A percentile compares a stretch with the other conserved stretches of the same genome.
These are phyloP conservation scores for Chymomyza amoena DNA, from an alignment of 2,888 invertebrate species.

Conservation along the genomic window DNA sequence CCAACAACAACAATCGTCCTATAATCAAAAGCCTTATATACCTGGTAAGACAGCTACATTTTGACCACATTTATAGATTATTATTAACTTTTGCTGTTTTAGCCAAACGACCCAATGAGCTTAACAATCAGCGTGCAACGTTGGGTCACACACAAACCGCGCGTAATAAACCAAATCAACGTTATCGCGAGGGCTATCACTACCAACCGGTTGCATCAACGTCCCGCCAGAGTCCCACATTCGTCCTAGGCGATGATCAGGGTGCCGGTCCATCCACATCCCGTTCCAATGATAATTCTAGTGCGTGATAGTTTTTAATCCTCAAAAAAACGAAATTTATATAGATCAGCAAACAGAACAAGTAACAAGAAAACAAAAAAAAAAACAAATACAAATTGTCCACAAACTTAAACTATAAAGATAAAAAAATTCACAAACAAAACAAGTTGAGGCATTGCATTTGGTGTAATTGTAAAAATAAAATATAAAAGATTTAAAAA, in stretches of 20 bases:
- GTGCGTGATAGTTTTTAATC: slow-evolving; percentile 80
- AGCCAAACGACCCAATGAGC: slow-evolving; percentile 80
- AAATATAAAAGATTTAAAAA: slow-evolving; percentile 27
- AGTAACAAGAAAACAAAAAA: slow-evolving; percentile 37
- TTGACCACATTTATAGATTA: neutral
- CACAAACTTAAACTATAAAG: slow-evolving; percentile 40
- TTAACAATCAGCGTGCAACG: slow-evolving; percentile 79
- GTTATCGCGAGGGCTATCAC: slow-evolving; percentile 79
- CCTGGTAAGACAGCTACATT: slow-evolving; percentile 69
- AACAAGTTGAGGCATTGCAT: slow-evolving; percentile 58
- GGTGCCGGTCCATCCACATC: slow-evolving; percentile 79
- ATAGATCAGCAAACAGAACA: slow-evolving; percentile 41
- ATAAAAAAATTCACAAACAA: slow-evolving; percentile 33
- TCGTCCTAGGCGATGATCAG: slow-evolving; percentile 78
- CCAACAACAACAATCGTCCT: slow-evolving; percentile 77
- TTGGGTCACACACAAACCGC: slow-evolving; percentile 79
- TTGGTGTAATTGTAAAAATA: slow-evolving; percentile 66
- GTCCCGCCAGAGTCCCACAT: slow-evolving; percentile 80
- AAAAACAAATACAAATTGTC: slow-evolving; percentile 37
- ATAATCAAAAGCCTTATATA: slow-evolving; percentile 80
- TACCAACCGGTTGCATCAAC: slow-evolving; percentile 80
- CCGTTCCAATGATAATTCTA: slow-evolving; percentile 80
- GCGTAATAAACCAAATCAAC: slow-evolving; percentile 78
- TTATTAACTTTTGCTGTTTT: neutral
- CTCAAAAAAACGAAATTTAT: slow-evolving; percentile 65